These are phyloP conservation scores for Pipra filicauda DNA, from an alignment of 2,113 vertebrate species.

Conservation along the genomic window DNA sequence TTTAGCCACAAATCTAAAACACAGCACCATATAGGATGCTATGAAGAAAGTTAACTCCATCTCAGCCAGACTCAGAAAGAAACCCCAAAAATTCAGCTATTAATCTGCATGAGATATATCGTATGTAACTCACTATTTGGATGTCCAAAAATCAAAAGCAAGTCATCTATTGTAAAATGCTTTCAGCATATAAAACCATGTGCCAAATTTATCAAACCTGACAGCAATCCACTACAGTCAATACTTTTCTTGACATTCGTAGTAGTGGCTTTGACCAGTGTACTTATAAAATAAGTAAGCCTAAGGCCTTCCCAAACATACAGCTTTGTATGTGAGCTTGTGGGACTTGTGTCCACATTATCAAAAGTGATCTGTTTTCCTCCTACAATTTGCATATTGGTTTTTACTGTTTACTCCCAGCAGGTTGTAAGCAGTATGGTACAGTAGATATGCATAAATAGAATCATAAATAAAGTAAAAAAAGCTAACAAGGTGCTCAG, in stretches of 20 bases:
- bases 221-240: neutral
- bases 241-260: neutral
- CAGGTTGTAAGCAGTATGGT: neutral
- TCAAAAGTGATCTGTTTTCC: neutral
- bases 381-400: neutral
- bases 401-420: neutral
- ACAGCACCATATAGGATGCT: neutral
- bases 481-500: slow-evolving; percentile 40
- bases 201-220: neutral
- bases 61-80: neutral
- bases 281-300: neutral
- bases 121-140: neutral
- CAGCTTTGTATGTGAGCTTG: neutral
- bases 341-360: neutral
- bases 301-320: neutral
- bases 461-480: slow-evolving; percentile 19
- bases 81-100: neutral
- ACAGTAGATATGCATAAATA: slow-evolving; percentile 53
- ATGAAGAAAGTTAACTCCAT: neutral
- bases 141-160: neutral
- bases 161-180: neutral
- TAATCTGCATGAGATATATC: neutral
- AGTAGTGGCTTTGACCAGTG: neutral
- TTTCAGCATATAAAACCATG: neutral
- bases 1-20: neutral